These are phyloP conservation scores for Eulemur rufifrons DNA, from an alignment of 2,113 vertebrate genomes.

Conservation along the genomic window DNA sequence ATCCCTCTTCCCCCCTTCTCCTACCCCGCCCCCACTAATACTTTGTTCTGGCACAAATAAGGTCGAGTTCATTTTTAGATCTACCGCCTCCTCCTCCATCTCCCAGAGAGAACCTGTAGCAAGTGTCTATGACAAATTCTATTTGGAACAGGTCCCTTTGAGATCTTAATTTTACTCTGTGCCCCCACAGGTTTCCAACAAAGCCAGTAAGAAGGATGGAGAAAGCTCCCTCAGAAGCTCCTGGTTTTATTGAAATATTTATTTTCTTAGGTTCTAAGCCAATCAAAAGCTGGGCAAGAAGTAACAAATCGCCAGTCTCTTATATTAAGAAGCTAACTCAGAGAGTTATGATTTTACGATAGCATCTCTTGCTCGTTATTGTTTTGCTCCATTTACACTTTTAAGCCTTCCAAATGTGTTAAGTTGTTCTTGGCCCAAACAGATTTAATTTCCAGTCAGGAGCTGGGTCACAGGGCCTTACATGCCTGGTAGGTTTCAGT, in stretches of 20 bases:
- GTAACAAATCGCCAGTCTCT: constrained; percentile 18
- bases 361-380: constrained; percentile 39
- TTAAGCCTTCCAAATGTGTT: neutral
- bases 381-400: constrained; percentile 21
- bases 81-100: constrained; percentile 71
- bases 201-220: constrained; percentile 74
- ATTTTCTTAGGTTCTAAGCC: constrained; percentile 45
- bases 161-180: constrained; percentile 75
- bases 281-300: constrained; percentile 51
- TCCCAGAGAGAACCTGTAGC: constrained; percentile 76
- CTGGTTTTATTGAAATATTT: constrained; percentile 51
- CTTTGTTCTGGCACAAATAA: constrained; percentile 82
- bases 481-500: neutral
- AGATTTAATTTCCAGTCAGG: constrained; percentile 21
- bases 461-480: neutral
- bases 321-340: constrained; percentile 1
- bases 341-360: neutral
- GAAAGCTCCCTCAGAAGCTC: constrained; percentile 67
- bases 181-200: constrained; percentile 70
- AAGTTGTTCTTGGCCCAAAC: constrained; percentile 34
- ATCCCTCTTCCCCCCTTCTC: neutral
- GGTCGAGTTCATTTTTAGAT: constrained; percentile 77
- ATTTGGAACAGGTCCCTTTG: constrained; percentile 77
- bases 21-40: constrained; percentile 66
- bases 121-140: constrained; percentile 74